Percentiles rank a stretch among this genome's conserved stretches.
These are phyloP conservation scores for Apodemia duryi DNA, from an alignment of 2,888 invertebrate genomes.

Conservation along the genomic window DNA sequence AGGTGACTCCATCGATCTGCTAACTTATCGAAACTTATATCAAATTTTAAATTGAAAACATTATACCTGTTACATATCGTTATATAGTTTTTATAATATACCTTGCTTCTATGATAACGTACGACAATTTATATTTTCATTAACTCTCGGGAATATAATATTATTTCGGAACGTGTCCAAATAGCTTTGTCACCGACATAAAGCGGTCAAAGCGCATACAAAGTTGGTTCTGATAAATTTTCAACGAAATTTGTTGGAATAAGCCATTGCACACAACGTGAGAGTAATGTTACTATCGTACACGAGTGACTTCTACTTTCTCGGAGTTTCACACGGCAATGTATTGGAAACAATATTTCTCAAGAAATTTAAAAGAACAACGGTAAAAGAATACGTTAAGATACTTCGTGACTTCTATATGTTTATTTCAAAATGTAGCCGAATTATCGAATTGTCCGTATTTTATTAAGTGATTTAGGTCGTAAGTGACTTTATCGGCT, in stretches of 20 bases:
- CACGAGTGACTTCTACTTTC: constrained; percentile 17
- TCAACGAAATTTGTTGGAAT: constrained; percentile 23
- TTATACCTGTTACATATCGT: too few species aligned
- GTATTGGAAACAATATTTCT: constrained; percentile 12
- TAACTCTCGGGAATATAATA: neutral
- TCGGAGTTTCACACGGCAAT: neutral
- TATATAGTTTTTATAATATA: too few species aligned
- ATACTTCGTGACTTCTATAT: neutral
- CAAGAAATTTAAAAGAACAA: constrained; percentile 4
- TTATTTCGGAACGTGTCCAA: constrained; percentile 7
- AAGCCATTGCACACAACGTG: constrained; percentile 15
- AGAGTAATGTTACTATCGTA: constrained; percentile 15
- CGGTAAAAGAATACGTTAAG: constrained; percentile 2
- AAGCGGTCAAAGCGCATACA: constrained; percentile 15
- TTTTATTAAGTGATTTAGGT: too few species aligned
- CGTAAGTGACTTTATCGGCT: too few species aligned
- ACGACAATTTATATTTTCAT: constrained; percentile 4
- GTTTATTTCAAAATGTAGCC: neutral
- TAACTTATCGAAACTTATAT: too few species aligned
- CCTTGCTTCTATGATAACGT: neutral
- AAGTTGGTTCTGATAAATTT: constrained; percentile 23
- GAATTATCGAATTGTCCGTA: neutral
- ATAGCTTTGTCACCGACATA: constrained; percentile 3
- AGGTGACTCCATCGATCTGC: too few species aligned
- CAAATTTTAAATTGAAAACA: too few species aligned